Conservation (phyloP, 2,888 invertebrate species). For the Leptinotarsa haldemani region DNA sequence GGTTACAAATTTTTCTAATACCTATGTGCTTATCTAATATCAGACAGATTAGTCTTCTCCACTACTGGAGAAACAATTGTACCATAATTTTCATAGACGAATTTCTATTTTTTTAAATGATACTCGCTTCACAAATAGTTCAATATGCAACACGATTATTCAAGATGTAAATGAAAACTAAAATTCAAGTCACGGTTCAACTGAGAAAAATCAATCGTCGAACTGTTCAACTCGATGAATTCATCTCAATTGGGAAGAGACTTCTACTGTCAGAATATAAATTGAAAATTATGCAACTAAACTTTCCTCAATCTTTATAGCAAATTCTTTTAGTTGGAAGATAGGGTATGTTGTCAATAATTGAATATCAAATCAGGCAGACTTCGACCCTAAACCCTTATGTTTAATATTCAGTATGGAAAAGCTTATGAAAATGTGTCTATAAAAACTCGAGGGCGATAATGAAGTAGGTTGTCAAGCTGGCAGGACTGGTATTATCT, state of each 20-base stretch:
- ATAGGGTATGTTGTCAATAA: neutral
- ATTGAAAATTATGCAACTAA: constrained; percentile 3
- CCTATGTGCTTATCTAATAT: no score
- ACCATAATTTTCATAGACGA: no score
- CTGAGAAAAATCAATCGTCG: neutral
- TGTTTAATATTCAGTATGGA: constrained; percentile 4
- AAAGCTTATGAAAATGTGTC: constrained; percentile 12
- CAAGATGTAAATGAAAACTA: neutral
- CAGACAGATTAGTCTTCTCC: no score
- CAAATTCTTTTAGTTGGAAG: neutral
- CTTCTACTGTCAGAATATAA: constrained; percentile 7
- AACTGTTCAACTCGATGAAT: neutral
- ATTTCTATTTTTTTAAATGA: no score
- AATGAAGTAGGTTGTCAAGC: constrained; percentile 6
- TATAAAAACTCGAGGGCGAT: neutral
- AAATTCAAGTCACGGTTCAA: neutral
- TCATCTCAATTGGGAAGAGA: no score
- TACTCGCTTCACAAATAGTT: no score
- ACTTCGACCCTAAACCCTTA: neutral
- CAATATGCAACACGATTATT: no score
- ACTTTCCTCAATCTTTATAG: neutral
- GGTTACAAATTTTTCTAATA: no score
- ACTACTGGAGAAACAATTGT: no score
- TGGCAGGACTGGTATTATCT: neutral
- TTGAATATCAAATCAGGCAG: constrained; percentile 10